These are phyloP conservation scores for Clanis bilineata DNA, from an alignment of 2,888 invertebrate genomes.

Conservation along the genomic window DNA sequence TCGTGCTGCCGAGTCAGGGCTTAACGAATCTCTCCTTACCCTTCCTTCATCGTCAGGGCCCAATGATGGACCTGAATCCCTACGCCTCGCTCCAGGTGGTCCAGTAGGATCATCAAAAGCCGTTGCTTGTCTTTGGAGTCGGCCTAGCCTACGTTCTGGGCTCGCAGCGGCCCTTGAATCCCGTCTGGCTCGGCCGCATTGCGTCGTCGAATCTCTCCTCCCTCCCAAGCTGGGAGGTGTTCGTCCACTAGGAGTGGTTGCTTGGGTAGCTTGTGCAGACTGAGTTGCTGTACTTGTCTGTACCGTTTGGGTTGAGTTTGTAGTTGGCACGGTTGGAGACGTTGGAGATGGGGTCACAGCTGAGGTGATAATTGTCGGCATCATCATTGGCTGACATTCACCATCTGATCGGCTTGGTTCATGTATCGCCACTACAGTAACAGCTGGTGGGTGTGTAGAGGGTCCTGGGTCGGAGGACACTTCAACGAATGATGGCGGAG, in stretches of 20 bases:
- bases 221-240: conserved; percentile 78
- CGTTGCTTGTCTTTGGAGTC: conserved; percentile 92
- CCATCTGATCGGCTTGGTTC: conserved; percentile 83
- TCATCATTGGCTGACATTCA: conserved; percentile 83
- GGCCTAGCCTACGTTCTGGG: conserved; percentile 85
- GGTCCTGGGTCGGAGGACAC: conserved; percentile 86
- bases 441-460: conserved; percentile 67
- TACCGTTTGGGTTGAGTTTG: conserved; percentile 48
- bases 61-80: conserved; percentile 92
- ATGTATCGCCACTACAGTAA: conserved; percentile 72
- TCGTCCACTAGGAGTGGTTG: conserved; percentile 57
- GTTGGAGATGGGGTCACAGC: conserved; percentile 92
- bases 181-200: conserved; percentile 87
- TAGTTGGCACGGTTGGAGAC: conserved; percentile 84
- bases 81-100: conserved; percentile 85
- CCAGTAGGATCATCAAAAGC: conserved; percentile 93
- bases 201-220: conserved; percentile 92
- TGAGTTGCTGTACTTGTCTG: conserved; percentile 54
- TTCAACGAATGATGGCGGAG: conserved; percentile 79
- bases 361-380: conserved; percentile 91
- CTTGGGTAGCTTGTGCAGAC: conserved; percentile 52
- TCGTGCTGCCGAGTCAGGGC: conserved; percentile 93
- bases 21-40: conserved; percentile 92
- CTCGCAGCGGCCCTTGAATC: conserved; percentile 86
- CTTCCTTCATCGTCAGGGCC: conserved; percentile 92